Evolutionary conservation across 1,140 invertebrate genomes (phyloP), one percentile per base, ranked within the genome.

Genomic region (Gryllus bimaculatus): DNA sequence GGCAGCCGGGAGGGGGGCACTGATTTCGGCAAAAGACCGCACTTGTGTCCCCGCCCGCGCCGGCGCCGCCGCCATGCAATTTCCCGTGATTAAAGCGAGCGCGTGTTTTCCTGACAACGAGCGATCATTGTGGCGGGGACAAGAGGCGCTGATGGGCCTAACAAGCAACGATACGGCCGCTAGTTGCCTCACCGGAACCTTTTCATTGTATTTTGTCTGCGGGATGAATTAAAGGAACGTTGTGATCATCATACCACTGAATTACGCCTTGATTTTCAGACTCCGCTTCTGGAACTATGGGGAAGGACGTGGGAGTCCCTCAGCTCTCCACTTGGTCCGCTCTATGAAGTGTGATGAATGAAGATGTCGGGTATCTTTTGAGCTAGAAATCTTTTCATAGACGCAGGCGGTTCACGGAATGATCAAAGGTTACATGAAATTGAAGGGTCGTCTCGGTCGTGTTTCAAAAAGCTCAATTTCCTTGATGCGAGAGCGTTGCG

Each of bases 71-170:
- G 18, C 54, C 54, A 18, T 66, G 54, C 54, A 66, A 66, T 66
- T 66, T 66, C 54, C 54, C 54, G 54, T 66, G 54, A 66, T 66
- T 66, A 66, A 66, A 66, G 54, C 54, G 7, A 66, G 54, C 18
- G 54, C 54, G 54, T 66, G 54, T 66, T 66, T 66, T 66, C 54
- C 54, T 66, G 54, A 66, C 54, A 66, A 66, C 54, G 54, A 66
- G 54, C 54, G 10, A 18, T 66, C 54, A 66, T 66, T 66, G 54
- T 66, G 54, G 54, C 54, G 54, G 54, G 18, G 2, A 66, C 54
- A 66, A 66, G 54, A 10, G 54, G 54, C 54, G 54, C 54, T 66
- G 54, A 66, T 66, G 54, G 7, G 54, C 54, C 54, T 18, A 66
- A 66, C 54, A 66, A 66, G 54, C 54, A 1, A 7, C 18, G 54